Conservation (phyloP, 2,113 vertebrate species). For the Sturnira hondurensis region DNA sequence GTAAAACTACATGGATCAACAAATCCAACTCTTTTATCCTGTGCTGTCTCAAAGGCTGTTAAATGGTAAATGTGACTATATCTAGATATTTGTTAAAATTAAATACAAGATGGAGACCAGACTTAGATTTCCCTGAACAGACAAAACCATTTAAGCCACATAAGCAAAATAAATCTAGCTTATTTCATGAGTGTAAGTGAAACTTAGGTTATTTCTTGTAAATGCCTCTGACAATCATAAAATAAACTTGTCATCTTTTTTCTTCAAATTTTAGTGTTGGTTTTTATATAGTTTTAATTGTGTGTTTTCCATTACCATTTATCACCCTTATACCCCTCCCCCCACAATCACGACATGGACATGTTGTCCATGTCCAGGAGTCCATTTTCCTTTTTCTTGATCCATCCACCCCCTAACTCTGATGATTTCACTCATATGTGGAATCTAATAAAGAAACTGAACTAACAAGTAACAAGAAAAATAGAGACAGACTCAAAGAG, state of each 20-base stretch:
- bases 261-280: too few species aligned
- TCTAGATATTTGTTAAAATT: not conserved
- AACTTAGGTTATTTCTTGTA: slow-evolving; percentile 7
- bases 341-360: too few species aligned
- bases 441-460: too few species aligned
- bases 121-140: not conserved
- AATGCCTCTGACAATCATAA: slow-evolving; percentile 16
- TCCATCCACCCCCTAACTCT: too few species aligned
- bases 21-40: slow-evolving; percentile 21
- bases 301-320: too few species aligned
- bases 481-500: too few species aligned
- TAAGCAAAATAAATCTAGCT: not conserved
- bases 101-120: slow-evolving; percentile 1
- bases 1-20: slow-evolving; percentile 39
- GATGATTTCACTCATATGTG: too few species aligned
- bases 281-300: too few species aligned
- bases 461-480: too few species aligned
- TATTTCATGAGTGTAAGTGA: not conserved
- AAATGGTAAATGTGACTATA: slow-evolving; percentile 33
- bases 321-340: too few species aligned
- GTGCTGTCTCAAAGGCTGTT: not conserved
- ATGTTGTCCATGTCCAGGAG: too few species aligned
- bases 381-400: too few species aligned
- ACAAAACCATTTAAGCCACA: not conserved
- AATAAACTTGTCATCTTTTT: not conserved